phyloP scores from a whole-genome alignment of 2,888 invertebrate genomes.

The Temnothorax rugatulus region DNA sequence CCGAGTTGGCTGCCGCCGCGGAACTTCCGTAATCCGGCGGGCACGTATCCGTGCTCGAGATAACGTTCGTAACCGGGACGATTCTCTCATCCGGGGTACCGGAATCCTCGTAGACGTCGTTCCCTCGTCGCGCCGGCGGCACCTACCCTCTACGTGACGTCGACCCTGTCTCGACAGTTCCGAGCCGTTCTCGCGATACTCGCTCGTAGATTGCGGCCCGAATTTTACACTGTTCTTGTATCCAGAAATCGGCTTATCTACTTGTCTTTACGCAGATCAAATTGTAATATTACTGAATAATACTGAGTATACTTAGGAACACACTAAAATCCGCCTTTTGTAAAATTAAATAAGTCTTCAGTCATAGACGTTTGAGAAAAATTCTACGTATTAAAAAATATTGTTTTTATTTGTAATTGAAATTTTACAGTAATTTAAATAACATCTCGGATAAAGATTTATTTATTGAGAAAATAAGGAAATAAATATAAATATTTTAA shows the following conservation, averaged over 20 bases:
- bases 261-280: constrained; percentile 10
- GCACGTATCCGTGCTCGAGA: constrained; percentile 81
- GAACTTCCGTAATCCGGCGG: constrained; percentile 84
- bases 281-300: constrained; percentile 12
- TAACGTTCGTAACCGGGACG: constrained; percentile 75
- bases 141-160: constrained; percentile 68
- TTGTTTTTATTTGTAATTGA: not conserved
- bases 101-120: constrained; percentile 54
- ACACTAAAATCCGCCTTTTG: not conserved
- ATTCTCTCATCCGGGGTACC: constrained; percentile 59
- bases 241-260: constrained; percentile 43
- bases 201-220: constrained; percentile 24
- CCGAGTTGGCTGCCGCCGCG: constrained; percentile 74
- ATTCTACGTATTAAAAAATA: not conserved
- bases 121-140: constrained; percentile 50
- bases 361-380: not conserved
- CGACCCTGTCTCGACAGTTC: constrained; percentile 64
- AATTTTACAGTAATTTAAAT: constrained; percentile 14
- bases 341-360: constrained; percentile 1
- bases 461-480: not conserved
- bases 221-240: constrained; percentile 36
- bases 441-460: not conserved
- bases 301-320: constrained; percentile 1
- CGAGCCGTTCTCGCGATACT: constrained; percentile 21
- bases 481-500: not conserved